Base-by-base conservation (phyloP, 2,797 vertebrate species). In the Xyrichtys novacula region DNA sequence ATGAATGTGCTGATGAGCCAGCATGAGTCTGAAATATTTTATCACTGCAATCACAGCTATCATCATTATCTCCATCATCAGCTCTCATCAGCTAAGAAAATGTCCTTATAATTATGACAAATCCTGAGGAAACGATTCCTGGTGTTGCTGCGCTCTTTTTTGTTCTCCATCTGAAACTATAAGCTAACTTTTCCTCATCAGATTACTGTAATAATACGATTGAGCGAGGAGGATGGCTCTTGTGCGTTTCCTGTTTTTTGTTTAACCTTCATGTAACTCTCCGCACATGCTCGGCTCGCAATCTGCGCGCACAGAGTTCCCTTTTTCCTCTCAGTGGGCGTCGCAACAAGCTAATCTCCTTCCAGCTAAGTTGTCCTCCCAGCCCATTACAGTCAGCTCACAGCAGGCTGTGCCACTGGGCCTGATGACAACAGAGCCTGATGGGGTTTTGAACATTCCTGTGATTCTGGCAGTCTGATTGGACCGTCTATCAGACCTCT, bases 341-440 rank as follows among this genome's bases (percentile, higher is more conserved):
- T 76, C 42, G 31, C 83, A 78, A 87, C 85, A 71, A 75, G 79
- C 79, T 84, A 81, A 89, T 91, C 85, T 84, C 72, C 76, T 83
- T 76, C 82, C 86, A 68, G 81, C 83, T 77, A 85, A 74, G 75
- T 81, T 78, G 83, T 79, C 59, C 74, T 71, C 59, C 77, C 77
- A 71, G 80, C 74, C 79, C 78, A 81, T 82, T 81, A 69, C 85
- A 78, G 80, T 78, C 69, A 11, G 75, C 83, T 63, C 81, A 29
- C 73, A 68, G 77, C 20, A 47, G 68, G 66, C 52, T 50, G 3
- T 66, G 76, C 78, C 71, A 57, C 69, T 44, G 73, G 47, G 77
- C 69, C 70, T 32, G 26, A 17, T 62, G 66, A 85, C 84, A 82
- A 76, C 74, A 55, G 76, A 36, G 47, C 53, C 73, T 28, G 85